Evolutionary conservation across 2,797 vertebrate species (phyloP).

Genomic region (Alosa sapidissima): DNA sequence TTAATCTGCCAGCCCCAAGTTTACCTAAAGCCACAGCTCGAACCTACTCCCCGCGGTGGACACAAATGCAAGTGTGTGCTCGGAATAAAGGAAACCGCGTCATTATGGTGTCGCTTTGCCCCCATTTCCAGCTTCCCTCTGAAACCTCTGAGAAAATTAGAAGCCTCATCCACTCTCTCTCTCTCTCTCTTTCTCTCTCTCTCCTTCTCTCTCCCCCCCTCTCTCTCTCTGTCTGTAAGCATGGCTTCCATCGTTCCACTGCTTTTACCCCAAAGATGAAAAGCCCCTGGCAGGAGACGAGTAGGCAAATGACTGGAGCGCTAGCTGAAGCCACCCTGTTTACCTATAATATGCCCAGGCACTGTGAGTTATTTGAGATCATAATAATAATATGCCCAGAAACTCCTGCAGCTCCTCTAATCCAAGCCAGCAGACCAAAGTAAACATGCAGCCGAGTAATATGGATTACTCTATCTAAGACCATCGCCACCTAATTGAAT

Average conservation of each 20-base stretch:
- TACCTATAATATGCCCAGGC: constrained; percentile 40
- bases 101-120: constrained; percentile 34
- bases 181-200: not conserved
- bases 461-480: constrained; percentile 45
- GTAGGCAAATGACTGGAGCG: constrained; percentile 32
- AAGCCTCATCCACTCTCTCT: not conserved
- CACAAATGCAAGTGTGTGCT: constrained; percentile 33
- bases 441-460: constrained; percentile 47
- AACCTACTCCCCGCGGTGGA: constrained; percentile 4
- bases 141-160: constrained; percentile 26
- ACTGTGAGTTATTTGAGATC: constrained; percentile 47
- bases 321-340: constrained; percentile 11
- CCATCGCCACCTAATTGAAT: constrained; percentile 49
- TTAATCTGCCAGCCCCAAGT: constrained; percentile 29
- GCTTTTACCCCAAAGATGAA: constrained; percentile 45
- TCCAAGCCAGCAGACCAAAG: constrained; percentile 37
- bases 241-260: constrained; percentile 21
- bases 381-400: constrained; percentile 36
- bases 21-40: constrained; percentile 38
- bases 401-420: constrained; percentile 45
- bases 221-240: not conserved
- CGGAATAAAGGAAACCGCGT: constrained; percentile 14
- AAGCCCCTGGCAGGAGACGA: constrained; percentile 35
- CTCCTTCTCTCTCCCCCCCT: not conserved
- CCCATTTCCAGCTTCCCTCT: constrained; percentile 1